Conservation (phyloP, 2,888 invertebrate species). For the Agrochola circellaris region DNA sequence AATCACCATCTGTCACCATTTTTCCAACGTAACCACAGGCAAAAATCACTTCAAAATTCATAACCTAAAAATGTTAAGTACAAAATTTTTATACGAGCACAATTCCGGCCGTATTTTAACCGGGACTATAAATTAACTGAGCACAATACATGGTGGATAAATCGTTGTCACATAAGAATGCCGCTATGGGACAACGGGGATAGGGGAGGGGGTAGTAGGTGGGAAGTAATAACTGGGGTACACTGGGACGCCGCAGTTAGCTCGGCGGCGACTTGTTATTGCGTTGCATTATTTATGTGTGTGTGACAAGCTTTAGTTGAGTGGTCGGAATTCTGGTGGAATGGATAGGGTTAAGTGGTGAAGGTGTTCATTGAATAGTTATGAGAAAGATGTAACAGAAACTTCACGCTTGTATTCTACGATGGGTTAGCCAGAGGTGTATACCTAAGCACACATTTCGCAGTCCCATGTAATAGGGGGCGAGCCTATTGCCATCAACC, state of each 20-base stretch:
- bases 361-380: constrained; percentile 10
- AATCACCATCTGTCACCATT: constrained; percentile 11
- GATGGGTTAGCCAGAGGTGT: neutral
- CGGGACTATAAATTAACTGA: constrained; percentile 85
- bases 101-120: constrained; percentile 84
- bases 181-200: constrained; percentile 81
- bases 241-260: constrained; percentile 87
- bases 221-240: constrained; percentile 85
- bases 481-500: neutral
- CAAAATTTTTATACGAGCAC: constrained; percentile 80
- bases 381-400: neutral
- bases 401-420: neutral
- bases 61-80: constrained; percentile 47
- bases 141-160: constrained; percentile 89
- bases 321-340: constrained; percentile 45
- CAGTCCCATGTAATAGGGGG: neutral
- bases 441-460: neutral
- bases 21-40: constrained; percentile 10
- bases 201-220: constrained; percentile 71
- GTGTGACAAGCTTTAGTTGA: constrained; percentile 78
- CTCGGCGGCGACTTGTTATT: constrained; percentile 84
- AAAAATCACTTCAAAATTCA: constrained; percentile 54
- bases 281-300: constrained; percentile 88
- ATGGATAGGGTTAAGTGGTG: constrained; percentile 23
- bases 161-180: constrained; percentile 90